Evolutionary conservation across 2,888 invertebrate genomes (phyloP), one percentile per base, ranked within the genome.

Genomic region (Bhutanitis thaidina): DNA sequence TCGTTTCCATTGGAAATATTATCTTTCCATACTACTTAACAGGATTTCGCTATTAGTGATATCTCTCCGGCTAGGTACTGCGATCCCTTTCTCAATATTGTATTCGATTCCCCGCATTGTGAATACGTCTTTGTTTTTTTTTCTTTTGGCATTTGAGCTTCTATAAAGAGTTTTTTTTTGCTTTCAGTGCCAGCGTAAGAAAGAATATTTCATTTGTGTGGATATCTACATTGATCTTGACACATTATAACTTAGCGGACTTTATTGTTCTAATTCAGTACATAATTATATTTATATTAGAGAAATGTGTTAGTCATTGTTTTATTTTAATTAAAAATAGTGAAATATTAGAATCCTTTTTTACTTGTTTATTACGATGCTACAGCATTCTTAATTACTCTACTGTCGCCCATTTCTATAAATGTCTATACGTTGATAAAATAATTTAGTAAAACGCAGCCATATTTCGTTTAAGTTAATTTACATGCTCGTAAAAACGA

Each of bases 21-120:
- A 51, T 51, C 45, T 46, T 51, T 46, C 34, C 41, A 29, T 41
- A 41, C 39, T 45, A 27, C 45, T 51, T 45, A 46, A 52, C 52
- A 46, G 40, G 46, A 52, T 46, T 52, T 46, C 36, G 45, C 45
- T 41, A 51, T 51, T 51, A 51, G 51, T 20, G 14, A 29, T 51
- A 46, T 51, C 51, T 51, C 7, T 39, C 13, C 15, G 34, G 10
- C 4, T 9, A 45, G 44, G 40, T 38, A 35, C 15, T 44, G 14
- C 27, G 44, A 39, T 50, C 39, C 40, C 29, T 40, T 45, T 32
- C 51, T 46, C 46, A 50, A 39, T 46, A 51, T 46, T 36, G 51
- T 13, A 51, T 20, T 45, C 39, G 50, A 50, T 50, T 44, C 35
- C 27, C 37, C 20, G 14, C 15, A 20, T 32, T 37, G 37, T 9